Evolutionary conservation across 1,140 invertebrate genomes (phyloP).

Genomic region (Bombus waltoni): DNA sequence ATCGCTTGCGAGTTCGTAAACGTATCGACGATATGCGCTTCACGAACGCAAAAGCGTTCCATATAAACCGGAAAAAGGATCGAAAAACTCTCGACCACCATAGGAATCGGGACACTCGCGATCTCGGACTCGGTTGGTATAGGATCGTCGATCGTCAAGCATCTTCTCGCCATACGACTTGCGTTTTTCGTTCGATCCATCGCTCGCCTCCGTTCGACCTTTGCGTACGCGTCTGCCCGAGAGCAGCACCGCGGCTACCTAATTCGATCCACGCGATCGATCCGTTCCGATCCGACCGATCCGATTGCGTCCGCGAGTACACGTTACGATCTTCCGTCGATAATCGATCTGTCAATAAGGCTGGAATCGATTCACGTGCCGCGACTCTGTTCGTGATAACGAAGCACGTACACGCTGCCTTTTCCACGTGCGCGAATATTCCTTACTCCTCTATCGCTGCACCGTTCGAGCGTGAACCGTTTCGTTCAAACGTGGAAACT

Average conservation of each 20-base stretch:
- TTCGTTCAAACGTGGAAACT: conserved; percentile 20
- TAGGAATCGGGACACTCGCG: too few relatives aligned
- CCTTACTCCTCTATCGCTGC: background rate
- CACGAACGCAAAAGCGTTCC: too few relatives aligned
- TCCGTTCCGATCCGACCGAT: conserved; percentile 27
- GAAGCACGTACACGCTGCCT: conserved; percentile 23
- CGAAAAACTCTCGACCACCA: rapidly evolving
- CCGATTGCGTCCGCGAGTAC: conserved; percentile 44
- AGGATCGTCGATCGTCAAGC: background rate
- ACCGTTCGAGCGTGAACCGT: conserved; percentile 64
- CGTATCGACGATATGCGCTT: too few relatives aligned
- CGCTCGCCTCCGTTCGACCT: background rate
- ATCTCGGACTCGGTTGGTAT: too few relatives aligned
- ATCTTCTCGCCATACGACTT: background rate
- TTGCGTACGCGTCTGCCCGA: background rate
- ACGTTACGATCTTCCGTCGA: conserved; percentile 42
- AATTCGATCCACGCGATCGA: conserved; percentile 47
- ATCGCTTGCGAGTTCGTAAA: too few relatives aligned
- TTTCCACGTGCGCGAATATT: background rate
- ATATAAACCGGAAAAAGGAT: too few relatives aligned
- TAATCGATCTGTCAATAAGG: conserved; percentile 60
- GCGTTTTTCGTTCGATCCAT: background rate
- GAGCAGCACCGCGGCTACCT: background rate
- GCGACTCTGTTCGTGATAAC: conserved; percentile 53
- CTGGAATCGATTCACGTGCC: conserved; percentile 57